Base-by-base conservation (phyloP, 1,140 invertebrate genomes). In the Leguminivora glycinivorella region DNA sequence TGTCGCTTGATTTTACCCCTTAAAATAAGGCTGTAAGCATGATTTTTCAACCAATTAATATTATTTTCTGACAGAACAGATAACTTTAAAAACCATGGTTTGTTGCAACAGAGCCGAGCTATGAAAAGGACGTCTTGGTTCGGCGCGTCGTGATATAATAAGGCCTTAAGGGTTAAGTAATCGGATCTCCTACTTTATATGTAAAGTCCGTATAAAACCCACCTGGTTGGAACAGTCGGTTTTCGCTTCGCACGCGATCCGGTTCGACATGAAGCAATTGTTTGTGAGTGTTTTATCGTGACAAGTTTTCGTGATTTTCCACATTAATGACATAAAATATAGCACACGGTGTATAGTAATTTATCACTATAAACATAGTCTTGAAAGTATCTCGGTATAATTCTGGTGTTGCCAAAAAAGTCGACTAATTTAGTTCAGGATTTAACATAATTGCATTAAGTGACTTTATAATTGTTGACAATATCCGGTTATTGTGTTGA, bases 121-220 rank as follows among this genome's bases (percentile, higher is more conserved):
- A 29, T 10, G 12, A 29, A 68, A 40, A 43, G 40, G 67, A 47
- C 67, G 67, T 52, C 17, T 52, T 52, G 47, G 47, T 52, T 9
- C 26, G 25, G 12, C 26, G 58, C 26, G 56, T 6, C 56, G 58
- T 63, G 26, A 31, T 22, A 47, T 22, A 58, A 69, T 56, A 71
- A 75, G 5, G 52, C 14, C 7, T 52, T 52, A 52, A 60, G 12
- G 17, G 69, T 80, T 83, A 79, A 77, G 79, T 73, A 83, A 85
- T 71, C 71, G 10, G 68, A 70, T 79, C 77, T 70, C 78, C 78
- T 82, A 80, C 79, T 80, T 84, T 82, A 81, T 77, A 82, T 82
- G 82, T 80, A 79, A 85, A 82, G 77, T 84, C 79, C 78, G 78
- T 80, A 80, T 81, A 82, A 78, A 80, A 69, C 40, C 25, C 26